Evolutionary conservation across 2,888 invertebrate genomes (phyloP).

Genomic region (Electrophaes corylata): DNA sequence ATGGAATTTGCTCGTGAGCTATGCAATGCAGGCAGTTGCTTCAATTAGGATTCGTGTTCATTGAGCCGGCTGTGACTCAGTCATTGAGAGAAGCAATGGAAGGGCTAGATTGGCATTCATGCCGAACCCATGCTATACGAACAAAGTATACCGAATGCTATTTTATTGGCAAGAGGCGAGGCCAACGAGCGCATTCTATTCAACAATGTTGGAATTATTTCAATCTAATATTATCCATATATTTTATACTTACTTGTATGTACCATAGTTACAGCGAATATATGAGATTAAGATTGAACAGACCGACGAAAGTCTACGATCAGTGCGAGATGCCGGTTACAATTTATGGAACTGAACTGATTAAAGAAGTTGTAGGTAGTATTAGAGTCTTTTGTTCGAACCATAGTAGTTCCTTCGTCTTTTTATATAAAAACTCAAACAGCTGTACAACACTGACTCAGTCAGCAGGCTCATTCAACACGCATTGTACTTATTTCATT

Average conservation of each 20-base stretch:
- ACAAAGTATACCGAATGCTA: slow-evolving; percentile 3
- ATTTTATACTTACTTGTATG: neutral
- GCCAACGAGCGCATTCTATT: slow-evolving; percentile 18
- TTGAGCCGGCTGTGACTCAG: slow-evolving; percentile 69
- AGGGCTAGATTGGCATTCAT: slow-evolving; percentile 32
- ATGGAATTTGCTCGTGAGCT: slow-evolving; percentile 47
- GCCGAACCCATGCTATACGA: slow-evolving; percentile 36
- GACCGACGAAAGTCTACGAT: neutral
- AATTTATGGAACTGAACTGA: neutral
- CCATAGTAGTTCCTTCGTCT: neutral
- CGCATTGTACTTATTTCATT: slow-evolving; percentile 73
- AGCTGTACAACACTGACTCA: slow-evolving; percentile 30
- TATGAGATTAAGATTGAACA: neutral
- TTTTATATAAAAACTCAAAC: neutral
- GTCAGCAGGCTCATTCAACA: slow-evolving; percentile 47
- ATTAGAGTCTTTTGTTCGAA: neutral
- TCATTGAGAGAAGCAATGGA: slow-evolving; percentile 70
- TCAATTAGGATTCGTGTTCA: slow-evolving; percentile 78
- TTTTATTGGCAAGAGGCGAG: slow-evolving; percentile 24
- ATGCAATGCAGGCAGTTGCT: slow-evolving; percentile 58
- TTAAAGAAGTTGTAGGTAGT: too few relatives aligned
- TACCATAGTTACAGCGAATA: neutral
- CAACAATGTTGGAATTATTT: slow-evolving; percentile 2
- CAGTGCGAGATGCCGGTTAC: neutral
- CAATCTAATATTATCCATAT: slow-evolving; percentile 10